phyloP scores from a whole-genome alignment of 2,888 invertebrate species.

The Imbricaverruca yamaguchii region DNA sequence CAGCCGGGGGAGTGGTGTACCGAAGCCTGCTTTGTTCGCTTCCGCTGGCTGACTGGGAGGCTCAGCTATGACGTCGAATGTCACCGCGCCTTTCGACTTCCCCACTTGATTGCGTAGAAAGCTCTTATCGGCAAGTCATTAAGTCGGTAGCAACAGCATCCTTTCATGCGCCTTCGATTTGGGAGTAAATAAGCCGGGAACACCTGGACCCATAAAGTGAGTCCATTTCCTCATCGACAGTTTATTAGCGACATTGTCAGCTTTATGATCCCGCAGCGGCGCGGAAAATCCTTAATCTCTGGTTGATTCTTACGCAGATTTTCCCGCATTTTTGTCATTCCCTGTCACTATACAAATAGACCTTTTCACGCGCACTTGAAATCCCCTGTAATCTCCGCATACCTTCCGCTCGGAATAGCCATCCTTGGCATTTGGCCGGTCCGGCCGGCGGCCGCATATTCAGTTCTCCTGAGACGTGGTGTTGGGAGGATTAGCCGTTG shows the following conservation, averaged over 20 bases:
- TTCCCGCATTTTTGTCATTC: slow-evolving; percentile 14
- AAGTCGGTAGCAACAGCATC: neutral
- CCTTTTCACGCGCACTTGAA: neutral
- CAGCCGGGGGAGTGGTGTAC: neutral
- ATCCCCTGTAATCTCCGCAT: neutral
- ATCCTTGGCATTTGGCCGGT: neutral
- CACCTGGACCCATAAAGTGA: neutral
- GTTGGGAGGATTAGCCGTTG: neutral
- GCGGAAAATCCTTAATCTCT: neutral
- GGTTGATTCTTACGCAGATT: neutral
- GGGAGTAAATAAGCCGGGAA: too few relatives aligned
- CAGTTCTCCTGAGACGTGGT: neutral
- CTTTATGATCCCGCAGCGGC: neutral
- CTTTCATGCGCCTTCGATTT: neutral
- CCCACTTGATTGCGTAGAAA: neutral
- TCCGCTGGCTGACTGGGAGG: neutral
- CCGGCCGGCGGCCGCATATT: neutral
- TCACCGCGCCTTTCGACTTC: neutral
- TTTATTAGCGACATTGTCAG: slow-evolving; percentile 13
- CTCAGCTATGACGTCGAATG: neutral
- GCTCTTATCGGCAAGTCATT: neutral
- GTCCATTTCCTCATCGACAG: neutral
- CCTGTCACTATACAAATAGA: slow-evolving; percentile 20
- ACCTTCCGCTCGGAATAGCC: slow-evolving; percentile 1
- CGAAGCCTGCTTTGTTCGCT: neutral